Evolutionary conservation across 1,140 invertebrate genomes (phyloP).

Genomic region (Drosophila jambulina): DNA sequence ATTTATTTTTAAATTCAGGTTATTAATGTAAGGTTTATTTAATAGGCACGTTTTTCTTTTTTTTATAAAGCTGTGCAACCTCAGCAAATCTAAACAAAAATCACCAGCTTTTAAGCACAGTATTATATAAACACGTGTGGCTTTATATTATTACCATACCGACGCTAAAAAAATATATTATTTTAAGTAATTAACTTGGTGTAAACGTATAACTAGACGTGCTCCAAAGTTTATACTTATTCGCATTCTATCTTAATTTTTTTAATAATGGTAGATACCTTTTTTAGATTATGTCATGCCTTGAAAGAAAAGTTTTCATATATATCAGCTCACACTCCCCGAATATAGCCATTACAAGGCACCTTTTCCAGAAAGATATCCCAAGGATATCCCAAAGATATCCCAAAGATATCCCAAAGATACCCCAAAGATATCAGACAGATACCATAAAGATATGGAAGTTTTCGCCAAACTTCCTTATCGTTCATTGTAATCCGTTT

Average conservation of each 20-base stretch:
- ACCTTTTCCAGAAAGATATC: background rate
- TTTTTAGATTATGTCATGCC: background rate
- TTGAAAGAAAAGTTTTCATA: background rate
- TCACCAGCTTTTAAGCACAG: background rate
- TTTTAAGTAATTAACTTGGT: background rate
- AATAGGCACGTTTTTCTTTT: background rate
- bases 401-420: background rate
- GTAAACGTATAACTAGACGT: background rate
- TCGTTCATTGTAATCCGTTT: slow-evolving; percentile 39
- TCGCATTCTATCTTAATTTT: background rate
- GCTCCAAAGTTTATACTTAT: background rate
- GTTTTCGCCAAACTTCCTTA: slow-evolving; percentile 19
- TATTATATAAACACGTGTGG: background rate
- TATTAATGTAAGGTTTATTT: background rate
- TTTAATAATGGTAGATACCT: background rate
- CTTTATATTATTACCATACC: background rate
- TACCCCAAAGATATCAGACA: background rate
- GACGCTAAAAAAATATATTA: background rate
- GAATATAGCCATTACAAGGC: slow-evolving; percentile 3
- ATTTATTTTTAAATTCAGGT: background rate
- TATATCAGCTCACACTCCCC: background rate
- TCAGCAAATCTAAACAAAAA: background rate
- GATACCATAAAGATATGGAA: background rate
- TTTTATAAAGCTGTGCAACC: background rate
- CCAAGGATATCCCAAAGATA: background rate